Percentiles rank a stretch among this genome's conserved stretches.
Evolutionary conservation across 2,888 invertebrate species (phyloP).

Genomic region (Rhyacophila evoluta): DNA sequence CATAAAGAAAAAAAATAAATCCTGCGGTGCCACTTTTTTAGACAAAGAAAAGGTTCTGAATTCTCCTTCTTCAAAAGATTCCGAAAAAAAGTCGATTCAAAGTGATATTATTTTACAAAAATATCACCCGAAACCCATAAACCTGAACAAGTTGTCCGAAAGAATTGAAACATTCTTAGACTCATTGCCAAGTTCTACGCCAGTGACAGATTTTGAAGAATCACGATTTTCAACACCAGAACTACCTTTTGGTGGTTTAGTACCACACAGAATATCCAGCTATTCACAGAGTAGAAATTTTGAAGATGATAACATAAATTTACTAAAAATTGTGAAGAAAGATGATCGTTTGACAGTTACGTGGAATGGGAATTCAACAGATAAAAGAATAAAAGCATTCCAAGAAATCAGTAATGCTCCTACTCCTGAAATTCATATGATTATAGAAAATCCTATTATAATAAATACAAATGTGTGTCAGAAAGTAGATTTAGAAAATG

Average conservation of each 20-base stretch:
- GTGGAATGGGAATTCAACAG: conserved; percentile 31
- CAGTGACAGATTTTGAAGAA: conserved; percentile 36
- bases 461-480: not conserved
- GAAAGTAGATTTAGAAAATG: not conserved
- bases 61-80: not conserved
- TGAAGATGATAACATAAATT: not conserved
- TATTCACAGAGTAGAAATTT: conserved; percentile 25
- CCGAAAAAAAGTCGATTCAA: not conserved
- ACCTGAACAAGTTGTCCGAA: conserved; percentile 41
- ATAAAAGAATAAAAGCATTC: conserved; percentile 45
- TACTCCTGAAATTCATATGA: conserved; percentile 34
- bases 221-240: conserved; percentile 51
- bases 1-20: not conserved
- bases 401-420: conserved; percentile 40
- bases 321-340: conserved; percentile 41
- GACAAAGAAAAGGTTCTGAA: not conserved
- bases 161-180: conserved; percentile 50
- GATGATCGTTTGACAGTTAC: conserved; percentile 32
- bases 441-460: not conserved
- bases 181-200: conserved; percentile 39
- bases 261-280: conserved; percentile 33
- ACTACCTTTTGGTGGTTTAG: conserved; percentile 31
- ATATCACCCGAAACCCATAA: conserved; percentile 40
- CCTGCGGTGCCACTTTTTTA: conserved; percentile 28
- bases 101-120: conserved; percentile 1